Conservation (phyloP, 2,113 vertebrate species). For the Prunella fulvescens region DNA sequence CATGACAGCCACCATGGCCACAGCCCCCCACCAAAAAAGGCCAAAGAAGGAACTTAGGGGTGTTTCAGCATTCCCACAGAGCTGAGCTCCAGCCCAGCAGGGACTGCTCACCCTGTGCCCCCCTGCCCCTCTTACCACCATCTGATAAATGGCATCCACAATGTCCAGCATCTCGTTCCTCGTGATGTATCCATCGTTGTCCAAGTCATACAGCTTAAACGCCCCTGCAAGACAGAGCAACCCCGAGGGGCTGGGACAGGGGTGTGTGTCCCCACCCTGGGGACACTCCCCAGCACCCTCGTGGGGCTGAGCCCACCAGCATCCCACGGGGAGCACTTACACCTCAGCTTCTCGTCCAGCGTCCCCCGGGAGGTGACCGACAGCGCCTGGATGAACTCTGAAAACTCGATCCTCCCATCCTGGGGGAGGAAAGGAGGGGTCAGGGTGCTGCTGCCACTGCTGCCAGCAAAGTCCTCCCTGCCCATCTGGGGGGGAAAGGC, state of each 20-base stretch:
- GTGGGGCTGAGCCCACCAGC: background rate
- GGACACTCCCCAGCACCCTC: background rate
- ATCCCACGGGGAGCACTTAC: conserved; percentile 69
- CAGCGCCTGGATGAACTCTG: conserved; percentile 97
- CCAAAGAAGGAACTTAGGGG: background rate
- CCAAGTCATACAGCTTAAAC: conserved; percentile 96
- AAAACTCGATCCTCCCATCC: conserved; percentile 97
- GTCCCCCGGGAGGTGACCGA: conserved; percentile 97
- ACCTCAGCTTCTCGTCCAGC: conserved; percentile 95
- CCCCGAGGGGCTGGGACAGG: background rate
- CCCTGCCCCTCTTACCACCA: conserved; percentile 86
- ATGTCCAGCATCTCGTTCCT: conserved; percentile 98
- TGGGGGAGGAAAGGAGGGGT: conserved; percentile 25
- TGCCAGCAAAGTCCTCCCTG: background rate
- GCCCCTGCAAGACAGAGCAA: conserved; percentile 81
- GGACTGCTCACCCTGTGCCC: accelerated
- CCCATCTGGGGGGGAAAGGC: accelerated
- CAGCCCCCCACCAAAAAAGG: accelerated
- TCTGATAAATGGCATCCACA: conserved; percentile 98
- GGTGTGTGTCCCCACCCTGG: accelerated
- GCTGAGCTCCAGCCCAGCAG: background rate
- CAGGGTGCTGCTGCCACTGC: background rate
- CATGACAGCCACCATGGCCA: accelerated
- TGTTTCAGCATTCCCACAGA: background rate
- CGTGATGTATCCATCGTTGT: conserved; percentile 97